Conservation (phyloP, 2,888 invertebrate species). For the Catocala fraxini region DNA sequence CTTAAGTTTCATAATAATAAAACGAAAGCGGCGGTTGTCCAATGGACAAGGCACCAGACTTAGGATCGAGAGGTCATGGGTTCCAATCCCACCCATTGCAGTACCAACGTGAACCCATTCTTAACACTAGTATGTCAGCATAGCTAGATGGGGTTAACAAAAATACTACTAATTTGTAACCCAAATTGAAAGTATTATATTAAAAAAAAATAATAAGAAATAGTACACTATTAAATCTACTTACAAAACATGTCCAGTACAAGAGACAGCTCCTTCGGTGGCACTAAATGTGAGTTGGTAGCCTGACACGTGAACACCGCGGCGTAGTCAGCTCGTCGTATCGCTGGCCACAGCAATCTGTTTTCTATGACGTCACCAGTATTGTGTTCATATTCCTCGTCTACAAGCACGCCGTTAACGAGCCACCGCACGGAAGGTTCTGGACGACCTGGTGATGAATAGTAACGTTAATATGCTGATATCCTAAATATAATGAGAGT, state of each 20-base stretch:
- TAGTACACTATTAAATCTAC: conserved; percentile 64
- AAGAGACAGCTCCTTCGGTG: conserved; percentile 92
- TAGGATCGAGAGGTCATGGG: too few relatives aligned
- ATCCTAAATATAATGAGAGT: too few relatives aligned
- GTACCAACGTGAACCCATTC: too few relatives aligned
- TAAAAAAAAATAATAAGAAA: neutral
- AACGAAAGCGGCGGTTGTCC: too few relatives aligned
- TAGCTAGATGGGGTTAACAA: too few relatives aligned
- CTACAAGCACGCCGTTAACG: conserved; percentile 93
- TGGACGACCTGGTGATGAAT: conserved; percentile 89
- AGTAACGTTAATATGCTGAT: neutral
- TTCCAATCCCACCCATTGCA: too few relatives aligned
- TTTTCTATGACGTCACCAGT: conserved; percentile 96
- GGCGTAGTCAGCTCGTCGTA: conserved; percentile 93
- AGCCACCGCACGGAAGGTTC: conserved; percentile 95
- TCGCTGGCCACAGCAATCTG: conserved; percentile 91
- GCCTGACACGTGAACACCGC: conserved; percentile 96
- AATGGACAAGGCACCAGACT: too few relatives aligned
- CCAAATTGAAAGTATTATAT: too few relatives aligned
- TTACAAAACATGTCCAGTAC: conserved; percentile 93
- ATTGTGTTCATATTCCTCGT: conserved; percentile 94
- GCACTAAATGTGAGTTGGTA: conserved; percentile 93
- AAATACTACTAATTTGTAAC: too few relatives aligned
- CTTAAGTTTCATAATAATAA: too few relatives aligned
- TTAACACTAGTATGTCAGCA: too few relatives aligned